These are phyloP conservation scores for Leptodactylus fallax DNA, from an alignment of 2,797 vertebrate genomes.

Conservation along the genomic window DNA sequence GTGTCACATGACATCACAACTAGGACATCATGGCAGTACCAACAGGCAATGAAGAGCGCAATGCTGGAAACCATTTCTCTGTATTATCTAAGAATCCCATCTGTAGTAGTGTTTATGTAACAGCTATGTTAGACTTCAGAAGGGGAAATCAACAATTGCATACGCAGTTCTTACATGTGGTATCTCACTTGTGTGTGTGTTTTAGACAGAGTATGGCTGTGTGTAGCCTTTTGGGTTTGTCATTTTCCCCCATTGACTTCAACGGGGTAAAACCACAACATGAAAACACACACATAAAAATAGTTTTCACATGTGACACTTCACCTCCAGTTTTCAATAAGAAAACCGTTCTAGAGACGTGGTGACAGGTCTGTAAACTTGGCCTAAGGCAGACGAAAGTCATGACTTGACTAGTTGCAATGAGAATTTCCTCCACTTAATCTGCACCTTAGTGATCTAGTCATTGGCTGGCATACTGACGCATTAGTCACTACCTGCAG, in stretches of 20 bases:
- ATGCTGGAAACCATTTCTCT: too few species aligned
- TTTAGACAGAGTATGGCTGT: too few species aligned
- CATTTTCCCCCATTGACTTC: not conserved
- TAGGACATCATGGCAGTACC: too few species aligned
- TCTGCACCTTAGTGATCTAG: not conserved
- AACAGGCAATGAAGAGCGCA: not conserved
- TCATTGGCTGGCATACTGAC: not conserved
- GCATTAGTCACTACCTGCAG: not conserved
- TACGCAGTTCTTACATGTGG: too few species aligned
- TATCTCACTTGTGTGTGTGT: too few species aligned
- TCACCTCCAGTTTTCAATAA: not conserved
- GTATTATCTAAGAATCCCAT: too few species aligned
- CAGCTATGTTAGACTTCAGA: not conserved
- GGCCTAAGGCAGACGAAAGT: not conserved
- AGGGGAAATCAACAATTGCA: not conserved
- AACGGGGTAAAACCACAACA: not conserved
- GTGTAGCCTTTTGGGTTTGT: not conserved
- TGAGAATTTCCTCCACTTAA: not conserved
- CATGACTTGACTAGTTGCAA: not conserved
- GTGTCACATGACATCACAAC: not conserved
- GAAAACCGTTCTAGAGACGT: not conserved
- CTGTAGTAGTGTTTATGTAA: not conserved
- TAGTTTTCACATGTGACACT: not conserved
- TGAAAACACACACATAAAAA: not conserved
- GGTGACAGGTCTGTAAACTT: not conserved